A percentile compares a stretch with the other conserved stretches of the same genome.
These are phyloP conservation scores for Asbolus verrucosus DNA, from an alignment of 1,140 invertebrate species.

Conservation along the genomic window DNA sequence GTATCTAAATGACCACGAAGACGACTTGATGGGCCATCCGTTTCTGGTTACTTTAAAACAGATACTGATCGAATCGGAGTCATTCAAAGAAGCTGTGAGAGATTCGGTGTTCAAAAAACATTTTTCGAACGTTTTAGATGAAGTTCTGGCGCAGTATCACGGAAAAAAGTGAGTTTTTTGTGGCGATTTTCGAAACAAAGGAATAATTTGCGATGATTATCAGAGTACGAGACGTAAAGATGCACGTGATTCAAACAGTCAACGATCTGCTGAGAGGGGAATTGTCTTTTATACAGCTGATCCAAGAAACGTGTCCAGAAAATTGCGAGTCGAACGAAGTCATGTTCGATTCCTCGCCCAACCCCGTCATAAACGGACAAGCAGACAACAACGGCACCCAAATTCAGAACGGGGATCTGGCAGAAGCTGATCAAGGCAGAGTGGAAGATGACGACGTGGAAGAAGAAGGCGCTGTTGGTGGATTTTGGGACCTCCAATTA, in stretches of 20 bases:
- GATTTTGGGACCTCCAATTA: conserved; percentile 48
- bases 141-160: conserved; percentile 57
- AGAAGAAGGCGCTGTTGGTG: conserved; percentile 64
- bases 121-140: conserved; percentile 57
- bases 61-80: conserved; percentile 55
- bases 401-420: conserved; percentile 63
- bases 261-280: conserved; percentile 58
- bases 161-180: conserved; percentile 62
- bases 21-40: conserved; percentile 52
- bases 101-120: conserved; percentile 59
- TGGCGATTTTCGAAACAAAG: no score
- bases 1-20: conserved; percentile 54
- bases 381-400: conserved; percentile 42
- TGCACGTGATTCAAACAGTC: conserved; percentile 55
- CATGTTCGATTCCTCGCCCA: conserved; percentile 1
- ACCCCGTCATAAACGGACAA: not conserved
- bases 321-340: conserved; percentile 21
- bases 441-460: conserved; percentile 56
- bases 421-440: conserved; percentile 63
- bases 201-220: no score
- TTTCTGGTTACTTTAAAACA: conserved; percentile 56
- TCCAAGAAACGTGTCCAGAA: conserved; percentile 56
- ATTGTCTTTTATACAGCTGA: conserved; percentile 60
- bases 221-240: conserved; percentile 56
- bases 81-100: conserved; percentile 54